phyloP scores from a whole-genome alignment of 2,888 invertebrate genomes.

The Rhingia campestris region DNA sequence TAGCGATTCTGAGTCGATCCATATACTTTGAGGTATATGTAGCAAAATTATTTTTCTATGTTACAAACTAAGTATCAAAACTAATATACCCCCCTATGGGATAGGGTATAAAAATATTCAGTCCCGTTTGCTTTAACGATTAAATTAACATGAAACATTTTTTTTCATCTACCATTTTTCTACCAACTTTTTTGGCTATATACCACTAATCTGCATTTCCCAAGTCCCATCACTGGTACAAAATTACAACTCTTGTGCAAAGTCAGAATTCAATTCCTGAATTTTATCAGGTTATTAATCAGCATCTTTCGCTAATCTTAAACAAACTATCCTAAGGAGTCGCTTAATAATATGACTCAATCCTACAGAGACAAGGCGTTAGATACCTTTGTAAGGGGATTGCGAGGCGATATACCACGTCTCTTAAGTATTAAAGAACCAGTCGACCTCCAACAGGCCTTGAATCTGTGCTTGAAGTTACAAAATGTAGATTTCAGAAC shows the following conservation, averaged over 20 bases:
- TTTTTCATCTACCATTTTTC: too few species aligned
- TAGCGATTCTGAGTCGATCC: too few species aligned
- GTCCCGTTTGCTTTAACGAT: too few species aligned
- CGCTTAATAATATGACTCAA: slow-evolving; percentile 11
- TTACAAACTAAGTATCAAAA: too few species aligned
- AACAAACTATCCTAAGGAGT: slow-evolving; percentile 41
- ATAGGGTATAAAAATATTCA: too few species aligned
- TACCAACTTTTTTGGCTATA: too few species aligned
- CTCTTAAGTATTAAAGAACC: slow-evolving; percentile 72
- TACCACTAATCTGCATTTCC: too few species aligned
- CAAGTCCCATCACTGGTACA: too few species aligned
- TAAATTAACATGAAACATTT: too few species aligned
- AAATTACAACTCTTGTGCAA: slow-evolving; percentile 49
- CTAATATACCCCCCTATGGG: too few species aligned
- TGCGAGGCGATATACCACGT: slow-evolving; percentile 57
- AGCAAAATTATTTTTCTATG: too few species aligned
- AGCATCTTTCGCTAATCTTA: slow-evolving; percentile 36
- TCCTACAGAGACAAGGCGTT: slow-evolving; percentile 40
- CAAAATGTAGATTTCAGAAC: slow-evolving; percentile 50
- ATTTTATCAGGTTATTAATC: slow-evolving; percentile 69
- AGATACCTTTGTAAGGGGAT: slow-evolving; percentile 52
- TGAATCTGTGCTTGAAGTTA: slow-evolving; percentile 56
- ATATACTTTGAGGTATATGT: too few species aligned
- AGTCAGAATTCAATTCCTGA: slow-evolving; percentile 58
- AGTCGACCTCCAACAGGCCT: slow-evolving; percentile 67